phyloP scores from a whole-genome alignment of 2,113 vertebrate species.

The Neolamprologus sp. region DNA sequence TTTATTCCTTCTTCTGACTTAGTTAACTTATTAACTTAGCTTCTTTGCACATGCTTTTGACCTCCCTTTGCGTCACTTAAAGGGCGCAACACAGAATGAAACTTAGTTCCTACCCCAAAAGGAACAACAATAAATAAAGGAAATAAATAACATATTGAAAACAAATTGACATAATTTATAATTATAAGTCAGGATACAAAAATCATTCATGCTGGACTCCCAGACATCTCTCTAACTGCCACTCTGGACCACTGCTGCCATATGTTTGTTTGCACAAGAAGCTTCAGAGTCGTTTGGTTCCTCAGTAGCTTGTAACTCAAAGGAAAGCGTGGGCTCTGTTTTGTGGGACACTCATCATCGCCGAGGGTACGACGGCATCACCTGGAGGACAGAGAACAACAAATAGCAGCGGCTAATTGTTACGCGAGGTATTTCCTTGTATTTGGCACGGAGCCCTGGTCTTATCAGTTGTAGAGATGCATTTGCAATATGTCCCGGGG shows the following conservation, averaged over 20 bases:
- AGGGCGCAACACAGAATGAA: not conserved
- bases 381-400: not conserved
- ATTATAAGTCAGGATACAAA: not conserved
- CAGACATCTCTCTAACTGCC: not conserved
- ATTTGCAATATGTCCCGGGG: not conserved
- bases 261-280: not conserved
- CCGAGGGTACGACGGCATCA: not conserved
- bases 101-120: not conserved
- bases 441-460: not conserved
- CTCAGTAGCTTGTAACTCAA: not conserved
- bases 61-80: accelerated
- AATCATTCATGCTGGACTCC: not conserved
- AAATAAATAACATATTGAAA: not conserved
- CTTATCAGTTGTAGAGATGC: not conserved
- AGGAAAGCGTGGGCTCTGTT: not conserved
- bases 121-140: not conserved
- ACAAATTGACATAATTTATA: not conserved
- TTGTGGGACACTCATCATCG: not conserved
- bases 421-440: not conserved
- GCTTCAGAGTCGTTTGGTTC: not conserved
- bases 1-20: not conserved
- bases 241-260: not conserved
- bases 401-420: not conserved
- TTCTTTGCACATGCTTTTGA: not conserved
- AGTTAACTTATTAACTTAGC: not conserved